Conservation (phyloP, 2,113 vertebrate genomes). For the Amblyopsis rosae region DNA sequence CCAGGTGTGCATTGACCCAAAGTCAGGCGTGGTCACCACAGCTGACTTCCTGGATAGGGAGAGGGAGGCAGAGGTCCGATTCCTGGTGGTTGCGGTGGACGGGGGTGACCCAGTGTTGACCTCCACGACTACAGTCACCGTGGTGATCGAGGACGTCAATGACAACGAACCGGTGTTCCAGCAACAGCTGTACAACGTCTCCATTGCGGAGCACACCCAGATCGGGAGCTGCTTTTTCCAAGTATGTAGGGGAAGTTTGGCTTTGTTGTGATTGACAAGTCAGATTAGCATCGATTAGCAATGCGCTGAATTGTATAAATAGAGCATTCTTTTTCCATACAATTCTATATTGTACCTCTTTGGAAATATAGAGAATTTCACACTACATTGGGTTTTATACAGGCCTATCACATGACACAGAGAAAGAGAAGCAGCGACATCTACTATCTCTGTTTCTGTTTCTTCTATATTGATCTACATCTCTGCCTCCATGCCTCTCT, state of each 20-base stretch:
- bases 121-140: constrained; percentile 78
- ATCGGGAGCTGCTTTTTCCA: constrained; percentile 83
- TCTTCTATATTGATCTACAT: neutral
- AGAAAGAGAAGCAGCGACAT: neutral
- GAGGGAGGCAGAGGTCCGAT: constrained; percentile 70
- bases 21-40: constrained; percentile 80
- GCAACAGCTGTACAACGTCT: constrained; percentile 81
- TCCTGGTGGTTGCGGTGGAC: constrained; percentile 83
- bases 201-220: constrained; percentile 78
- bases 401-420: too few species aligned
- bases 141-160: constrained; percentile 84
- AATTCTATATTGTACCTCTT: too few species aligned
- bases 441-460: neutral
- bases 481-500: neutral
- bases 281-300: too few species aligned
- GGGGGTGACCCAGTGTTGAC: constrained; percentile 78
- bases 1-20: constrained; percentile 74
- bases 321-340: too few species aligned
- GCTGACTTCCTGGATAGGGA: constrained; percentile 80
- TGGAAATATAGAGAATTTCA: too few species aligned
- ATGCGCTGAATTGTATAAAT: too few species aligned
- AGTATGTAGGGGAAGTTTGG: constrained; percentile 70
- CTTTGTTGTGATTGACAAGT: neutral
- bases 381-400: too few species aligned
- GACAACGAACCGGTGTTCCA: constrained; percentile 89